Evolutionary conservation across 2,113 vertebrate genomes (phyloP), one percentile per base, ranked within the genome.

Genomic region (Lepisosteus osseus): DNA sequence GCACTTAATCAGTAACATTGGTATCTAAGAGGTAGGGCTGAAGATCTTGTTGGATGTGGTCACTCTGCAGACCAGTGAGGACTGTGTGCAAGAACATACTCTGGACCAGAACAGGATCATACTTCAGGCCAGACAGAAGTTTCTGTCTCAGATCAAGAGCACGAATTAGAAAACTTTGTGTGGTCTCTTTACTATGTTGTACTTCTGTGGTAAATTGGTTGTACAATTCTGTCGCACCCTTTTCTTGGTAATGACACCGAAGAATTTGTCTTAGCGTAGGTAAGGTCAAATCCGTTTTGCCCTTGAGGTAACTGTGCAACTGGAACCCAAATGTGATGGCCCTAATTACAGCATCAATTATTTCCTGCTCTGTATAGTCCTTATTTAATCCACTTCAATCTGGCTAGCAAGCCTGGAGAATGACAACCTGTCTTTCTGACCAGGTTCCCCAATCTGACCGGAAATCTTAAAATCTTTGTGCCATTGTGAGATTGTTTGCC

Each of bases 131-230:
- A 9, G 55, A 56, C 11, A 69, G 1, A 14, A 77, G 6, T 43
- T 72, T 61, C 55, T 80, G 76, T 29, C 75, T 77, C 3, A 80
- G 41, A n/a, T 80, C 73, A 74, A 80, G 75, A 0, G 64, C 64
- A 62, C 55, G 1, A 2, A 74, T 2, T 17, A 80, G 6, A 57
- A 83, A 79, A 70, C 75, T 64, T 0, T 73, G 54, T 1, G 68
- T 40, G 0, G 57, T 72, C 55, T 79, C 71, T 71, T 65, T 79
- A 0, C 62, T 56, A 0, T 77, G 67, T 40, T 83, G 77, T 0
- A 65, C 65, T 8, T 75, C 70, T 29, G 55, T n/a, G 0, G 75
- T 74, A 0, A 82, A 76, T 8, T 65, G 65, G 13, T 76, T 43
- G 15, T 74, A 72, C 11, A 77, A n/a, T 12, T 80, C 76, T 40